Evolutionary conservation across 1,140 invertebrate species (phyloP), one percentile per base, ranked within the genome.

Genomic region (Hormaphis cornu): DNA sequence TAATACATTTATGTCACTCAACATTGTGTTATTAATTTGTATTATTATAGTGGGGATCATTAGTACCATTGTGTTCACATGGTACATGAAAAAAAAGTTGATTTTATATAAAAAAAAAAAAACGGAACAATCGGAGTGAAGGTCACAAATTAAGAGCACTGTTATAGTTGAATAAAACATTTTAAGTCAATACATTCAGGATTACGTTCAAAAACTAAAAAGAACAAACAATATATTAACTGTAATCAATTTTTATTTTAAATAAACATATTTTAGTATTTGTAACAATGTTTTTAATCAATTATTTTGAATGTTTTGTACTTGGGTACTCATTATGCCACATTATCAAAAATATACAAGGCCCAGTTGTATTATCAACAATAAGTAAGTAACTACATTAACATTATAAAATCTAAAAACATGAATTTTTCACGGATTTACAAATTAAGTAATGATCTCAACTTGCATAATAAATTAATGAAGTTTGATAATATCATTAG

Each of bases 401-500:
- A 58, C 20, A 58, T 58, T 16, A 5, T 3, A 1, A 35, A 37
- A 14, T 58, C 16, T 58, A 16, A 58, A 52, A 35, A 24, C 14
- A 37, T 24, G 14, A 40, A 40, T 37, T 40, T 14, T 40, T 1
- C 14, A 22, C 37, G 22, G 20, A 37, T 40, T 58, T 40, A 16
- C n/a, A 37, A 58, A 40, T 58, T n/a, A n/a, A n/a, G n/a, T 9
- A 58, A 37, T 40, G 54, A 58, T 22, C 33, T 58, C 40, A 58
- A 58, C 54, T 10, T 16, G 24, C 35, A 58, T 58, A 24, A 33
- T 33, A 35, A 22, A 56, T 37, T 37, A 53, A 35, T 14, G 52
- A 16, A 16, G 10, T 58, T 22, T 56, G 40, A 40, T 37, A 24
- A 22, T 24, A n/a, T n/a, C n/a, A 40, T 7, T n/a, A 54, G 18